phyloP scores from a whole-genome alignment of 2,888 invertebrate species.

The Dryadula phaetusa region DNA sequence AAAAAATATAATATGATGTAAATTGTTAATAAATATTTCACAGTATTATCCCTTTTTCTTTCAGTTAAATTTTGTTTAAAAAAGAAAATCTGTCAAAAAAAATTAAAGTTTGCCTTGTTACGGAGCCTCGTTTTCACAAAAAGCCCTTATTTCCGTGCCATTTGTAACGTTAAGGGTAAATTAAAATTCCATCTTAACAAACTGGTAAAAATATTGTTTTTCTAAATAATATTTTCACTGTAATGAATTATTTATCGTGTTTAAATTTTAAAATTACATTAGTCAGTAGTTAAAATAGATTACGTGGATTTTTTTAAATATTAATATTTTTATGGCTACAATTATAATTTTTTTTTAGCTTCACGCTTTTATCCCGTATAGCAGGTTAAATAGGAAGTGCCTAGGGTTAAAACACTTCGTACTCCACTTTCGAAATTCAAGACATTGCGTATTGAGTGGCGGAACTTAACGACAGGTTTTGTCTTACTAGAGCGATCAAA shows the following conservation, averaged over 20 bases:
- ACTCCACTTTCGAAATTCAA: too few species aligned
- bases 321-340: too few species aligned
- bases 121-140: conserved; percentile 28
- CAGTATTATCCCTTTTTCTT: neutral
- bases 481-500: too few species aligned
- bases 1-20: too few species aligned
- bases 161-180: conserved; percentile 32
- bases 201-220: conserved; percentile 4
- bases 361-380: too few species aligned
- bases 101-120: conserved; percentile 22
- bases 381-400: too few species aligned
- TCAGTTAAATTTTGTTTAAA: neutral
- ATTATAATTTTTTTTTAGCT: too few species aligned
- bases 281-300: too few species aligned
- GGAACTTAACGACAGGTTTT: too few species aligned
- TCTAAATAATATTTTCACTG: neutral
- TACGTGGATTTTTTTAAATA: too few species aligned
- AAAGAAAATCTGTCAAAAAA: conserved; percentile 18
- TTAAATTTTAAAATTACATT: neutral
- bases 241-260: conserved; percentile 1
- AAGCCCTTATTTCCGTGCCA: conserved; percentile 29
- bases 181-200: conserved; percentile 27
- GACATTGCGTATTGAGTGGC: too few species aligned
- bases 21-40: conserved; percentile 1
- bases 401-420: too few species aligned